These are phyloP conservation scores for Scolopax bukidnonensis DNA, from an alignment of 2,797 vertebrate genomes.

Conservation along the genomic window DNA sequence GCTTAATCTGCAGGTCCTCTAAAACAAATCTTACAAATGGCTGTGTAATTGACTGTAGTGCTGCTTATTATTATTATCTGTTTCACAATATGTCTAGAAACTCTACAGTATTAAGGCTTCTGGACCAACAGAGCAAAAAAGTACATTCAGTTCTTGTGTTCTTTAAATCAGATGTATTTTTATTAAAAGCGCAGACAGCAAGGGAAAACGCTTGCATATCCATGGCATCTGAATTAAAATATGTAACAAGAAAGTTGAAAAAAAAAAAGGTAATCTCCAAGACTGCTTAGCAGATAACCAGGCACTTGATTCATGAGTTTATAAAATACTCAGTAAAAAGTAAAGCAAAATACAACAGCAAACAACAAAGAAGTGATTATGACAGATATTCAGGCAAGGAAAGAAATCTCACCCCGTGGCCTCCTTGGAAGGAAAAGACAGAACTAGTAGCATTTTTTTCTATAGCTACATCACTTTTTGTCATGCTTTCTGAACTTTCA, in stretches of 20 bases:
- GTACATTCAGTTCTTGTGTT: background rate
- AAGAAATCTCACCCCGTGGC: background rate
- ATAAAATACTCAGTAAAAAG: background rate
- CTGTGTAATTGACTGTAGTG: background rate
- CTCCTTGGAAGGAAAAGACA: background rate
- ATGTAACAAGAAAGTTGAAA: background rate
- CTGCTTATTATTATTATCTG: background rate
- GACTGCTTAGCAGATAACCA: too few species aligned
- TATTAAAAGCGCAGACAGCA: background rate
- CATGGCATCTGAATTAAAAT: background rate
- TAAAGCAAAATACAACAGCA: background rate
- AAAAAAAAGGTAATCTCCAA: background rate
- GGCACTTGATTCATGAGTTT: background rate
- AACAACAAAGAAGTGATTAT: background rate
- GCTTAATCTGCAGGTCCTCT: background rate
- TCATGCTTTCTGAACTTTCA: background rate
- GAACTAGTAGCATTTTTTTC: background rate
- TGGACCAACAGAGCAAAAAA: background rate
- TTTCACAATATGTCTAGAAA: background rate
- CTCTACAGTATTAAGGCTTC: background rate
- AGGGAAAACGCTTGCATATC: background rate
- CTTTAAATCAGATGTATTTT: background rate
- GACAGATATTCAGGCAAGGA: background rate
- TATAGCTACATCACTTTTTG: background rate
- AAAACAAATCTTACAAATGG: background rate